Evolutionary conservation across 2,888 invertebrate species (phyloP).

Genomic region (Digitonthophagus gazella): DNA sequence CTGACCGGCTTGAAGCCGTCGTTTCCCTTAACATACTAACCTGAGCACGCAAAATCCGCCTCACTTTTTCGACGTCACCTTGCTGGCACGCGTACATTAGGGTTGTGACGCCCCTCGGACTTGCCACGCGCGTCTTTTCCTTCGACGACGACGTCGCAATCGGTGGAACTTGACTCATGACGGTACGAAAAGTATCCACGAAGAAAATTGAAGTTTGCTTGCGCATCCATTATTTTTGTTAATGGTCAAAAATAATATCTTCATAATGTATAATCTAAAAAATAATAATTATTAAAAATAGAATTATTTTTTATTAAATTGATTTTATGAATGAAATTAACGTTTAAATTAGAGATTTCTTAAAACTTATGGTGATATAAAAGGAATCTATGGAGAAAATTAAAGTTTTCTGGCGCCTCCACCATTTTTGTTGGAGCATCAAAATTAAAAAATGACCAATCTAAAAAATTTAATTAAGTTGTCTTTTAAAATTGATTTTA

Average conservation of each 20-base stretch:
- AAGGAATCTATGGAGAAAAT: too few species aligned
- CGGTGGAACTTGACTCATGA: slow-evolving; percentile 33
- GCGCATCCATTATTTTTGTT: slow-evolving; percentile 20
- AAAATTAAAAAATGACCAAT: too few species aligned
- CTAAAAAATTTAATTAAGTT: too few species aligned
- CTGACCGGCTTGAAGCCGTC: neutral
- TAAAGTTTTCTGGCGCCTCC: too few species aligned
- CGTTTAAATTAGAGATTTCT: too few species aligned
- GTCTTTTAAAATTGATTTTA: too few species aligned
- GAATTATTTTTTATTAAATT: neutral
- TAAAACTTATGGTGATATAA: too few species aligned
- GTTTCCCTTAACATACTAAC: slow-evolving; percentile 54
- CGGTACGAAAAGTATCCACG: slow-evolving; percentile 20
- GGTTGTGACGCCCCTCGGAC: slow-evolving; percentile 64
- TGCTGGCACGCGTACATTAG: slow-evolving; percentile 93
- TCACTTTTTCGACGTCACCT: slow-evolving; percentile 74
- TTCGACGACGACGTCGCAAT: slow-evolving; percentile 29
- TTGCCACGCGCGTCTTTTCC: slow-evolving; percentile 26
- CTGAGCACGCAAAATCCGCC: slow-evolving; percentile 72
- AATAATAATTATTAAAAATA: neutral
- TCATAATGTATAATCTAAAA: neutral
- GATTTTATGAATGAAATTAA: too few species aligned
- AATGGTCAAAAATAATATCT: neutral
- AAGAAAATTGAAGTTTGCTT: neutral
- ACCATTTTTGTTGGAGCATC: too few species aligned